phyloP scores from a whole-genome alignment of 2,113 vertebrate genomes.

The Charina bottae region DNA sequence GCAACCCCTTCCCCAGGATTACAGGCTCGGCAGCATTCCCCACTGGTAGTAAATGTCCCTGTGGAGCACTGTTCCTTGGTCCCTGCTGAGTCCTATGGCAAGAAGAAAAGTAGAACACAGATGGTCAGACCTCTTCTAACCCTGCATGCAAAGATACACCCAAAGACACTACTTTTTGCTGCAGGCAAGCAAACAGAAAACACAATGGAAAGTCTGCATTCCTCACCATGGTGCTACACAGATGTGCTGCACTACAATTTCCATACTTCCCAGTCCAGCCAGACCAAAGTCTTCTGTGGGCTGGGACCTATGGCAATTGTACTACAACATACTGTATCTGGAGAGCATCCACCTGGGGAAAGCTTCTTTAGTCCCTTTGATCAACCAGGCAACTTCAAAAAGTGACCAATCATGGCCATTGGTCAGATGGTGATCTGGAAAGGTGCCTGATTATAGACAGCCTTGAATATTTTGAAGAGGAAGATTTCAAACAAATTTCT shows the following conservation, averaged over 20 bases:
- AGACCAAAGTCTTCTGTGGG: not conserved
- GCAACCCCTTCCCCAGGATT: conserved; percentile 90
- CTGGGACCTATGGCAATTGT: not conserved
- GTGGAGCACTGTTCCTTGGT: conserved; percentile 72
- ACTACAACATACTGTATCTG: not conserved
- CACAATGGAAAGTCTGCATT: not conserved
- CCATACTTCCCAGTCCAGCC: not conserved
- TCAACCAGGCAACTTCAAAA: not conserved
- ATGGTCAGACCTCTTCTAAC: not conserved
- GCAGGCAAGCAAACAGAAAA: not conserved
- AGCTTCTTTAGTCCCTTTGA: not conserved
- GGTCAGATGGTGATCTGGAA: not conserved
- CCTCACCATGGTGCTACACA: not conserved
- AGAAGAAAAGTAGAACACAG: not conserved
- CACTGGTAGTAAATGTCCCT: conserved; percentile 72
- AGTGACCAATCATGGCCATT: not conserved
- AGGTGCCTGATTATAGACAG: not conserved
- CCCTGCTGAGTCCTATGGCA: conserved; percentile 32
- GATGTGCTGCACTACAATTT: not conserved
- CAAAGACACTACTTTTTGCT: not conserved
- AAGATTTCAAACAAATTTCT: not conserved
- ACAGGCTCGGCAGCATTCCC: conserved; percentile 89
- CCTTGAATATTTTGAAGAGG: not conserved
- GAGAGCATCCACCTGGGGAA: not conserved
- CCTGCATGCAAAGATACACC: not conserved